A percentile compares a stretch with the other conserved stretches of the same genome.
These are phyloP conservation scores for Nasonovia ribisnigri DNA, from an alignment of 2,888 invertebrate genomes.

Conservation along the genomic window DNA sequence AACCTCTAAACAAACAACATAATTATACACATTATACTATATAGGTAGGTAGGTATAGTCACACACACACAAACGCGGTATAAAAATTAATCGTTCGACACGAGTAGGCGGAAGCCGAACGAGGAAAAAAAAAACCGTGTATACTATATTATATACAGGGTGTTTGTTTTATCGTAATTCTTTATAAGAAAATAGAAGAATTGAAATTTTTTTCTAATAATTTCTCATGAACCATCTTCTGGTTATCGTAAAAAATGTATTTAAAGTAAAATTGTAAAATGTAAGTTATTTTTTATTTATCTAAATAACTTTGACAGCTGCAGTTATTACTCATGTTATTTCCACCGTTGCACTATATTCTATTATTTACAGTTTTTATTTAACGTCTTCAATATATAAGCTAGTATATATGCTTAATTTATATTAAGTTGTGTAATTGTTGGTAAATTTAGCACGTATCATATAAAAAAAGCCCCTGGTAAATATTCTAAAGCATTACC, in stretches of 20 bases:
- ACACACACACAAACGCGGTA: not conserved
- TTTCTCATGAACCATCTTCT: not conserved
- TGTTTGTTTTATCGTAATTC: not conserved
- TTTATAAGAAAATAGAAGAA: not conserved
- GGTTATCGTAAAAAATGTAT: not conserved
- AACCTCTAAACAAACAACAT: conserved; percentile 44
- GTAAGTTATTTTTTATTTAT: not conserved
- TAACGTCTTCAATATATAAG: not conserved
- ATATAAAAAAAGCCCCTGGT: not conserved
- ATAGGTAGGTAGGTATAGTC: not conserved
- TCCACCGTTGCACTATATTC: not conserved
- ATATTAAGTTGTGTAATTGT: not conserved
- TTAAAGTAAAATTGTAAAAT: not conserved
- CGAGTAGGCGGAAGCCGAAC: not conserved
- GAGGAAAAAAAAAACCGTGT: conserved; percentile 25
- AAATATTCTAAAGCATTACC: not conserved
- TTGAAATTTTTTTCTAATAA: not conserved
- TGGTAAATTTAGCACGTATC: not conserved
- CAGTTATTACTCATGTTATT: not conserved
- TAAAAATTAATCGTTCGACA: conserved; percentile 54
- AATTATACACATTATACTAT: conserved; percentile 18
- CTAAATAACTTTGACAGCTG: too few species aligned
- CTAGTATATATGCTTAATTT: not conserved
- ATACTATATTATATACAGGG: not conserved
- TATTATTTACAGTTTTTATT: not conserved